phyloP scores from a whole-genome alignment of 1,140 invertebrate genomes.

The Rhynchophorus ferrugineus region DNA sequence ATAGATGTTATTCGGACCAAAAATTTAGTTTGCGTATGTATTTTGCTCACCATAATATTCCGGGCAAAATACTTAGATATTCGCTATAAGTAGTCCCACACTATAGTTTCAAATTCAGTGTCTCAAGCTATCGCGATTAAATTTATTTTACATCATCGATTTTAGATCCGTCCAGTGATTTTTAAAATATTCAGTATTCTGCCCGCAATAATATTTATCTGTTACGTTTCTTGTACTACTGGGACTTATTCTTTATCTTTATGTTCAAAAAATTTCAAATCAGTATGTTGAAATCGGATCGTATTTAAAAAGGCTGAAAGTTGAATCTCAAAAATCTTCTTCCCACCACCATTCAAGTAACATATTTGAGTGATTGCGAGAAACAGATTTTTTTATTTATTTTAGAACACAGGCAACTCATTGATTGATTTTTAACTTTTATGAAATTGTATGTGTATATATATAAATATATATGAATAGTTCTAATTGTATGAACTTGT shows the following conservation, averaged over 20 bases:
- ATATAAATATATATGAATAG: too few relatives aligned
- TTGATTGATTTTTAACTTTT: not conserved
- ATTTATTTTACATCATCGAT: too few relatives aligned
- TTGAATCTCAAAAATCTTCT: too few relatives aligned
- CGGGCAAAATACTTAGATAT: too few relatives aligned
- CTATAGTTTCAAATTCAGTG: too few relatives aligned
- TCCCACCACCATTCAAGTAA: too few relatives aligned
- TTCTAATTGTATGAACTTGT: not conserved
- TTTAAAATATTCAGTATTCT: not conserved
- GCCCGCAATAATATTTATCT: not conserved
- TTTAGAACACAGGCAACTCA: not conserved
- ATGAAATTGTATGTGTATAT: not conserved
- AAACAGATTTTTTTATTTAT: too few relatives aligned
- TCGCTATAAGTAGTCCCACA: too few relatives aligned
- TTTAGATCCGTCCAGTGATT: not conserved
- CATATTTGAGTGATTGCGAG: too few relatives aligned
- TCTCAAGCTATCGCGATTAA: too few relatives aligned
- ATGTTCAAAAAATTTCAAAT: not conserved
- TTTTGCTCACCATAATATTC: conserved; percentile 1
- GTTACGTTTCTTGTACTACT: not conserved
- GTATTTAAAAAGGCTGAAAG: not conserved
- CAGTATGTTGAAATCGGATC: not conserved
- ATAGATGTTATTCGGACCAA: conserved; percentile 5
- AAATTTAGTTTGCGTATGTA: not conserved
- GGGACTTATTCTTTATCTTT: not conserved